phyloP scores from a whole-genome alignment of 2,113 vertebrate species.

The Myocastor coypus region DNA sequence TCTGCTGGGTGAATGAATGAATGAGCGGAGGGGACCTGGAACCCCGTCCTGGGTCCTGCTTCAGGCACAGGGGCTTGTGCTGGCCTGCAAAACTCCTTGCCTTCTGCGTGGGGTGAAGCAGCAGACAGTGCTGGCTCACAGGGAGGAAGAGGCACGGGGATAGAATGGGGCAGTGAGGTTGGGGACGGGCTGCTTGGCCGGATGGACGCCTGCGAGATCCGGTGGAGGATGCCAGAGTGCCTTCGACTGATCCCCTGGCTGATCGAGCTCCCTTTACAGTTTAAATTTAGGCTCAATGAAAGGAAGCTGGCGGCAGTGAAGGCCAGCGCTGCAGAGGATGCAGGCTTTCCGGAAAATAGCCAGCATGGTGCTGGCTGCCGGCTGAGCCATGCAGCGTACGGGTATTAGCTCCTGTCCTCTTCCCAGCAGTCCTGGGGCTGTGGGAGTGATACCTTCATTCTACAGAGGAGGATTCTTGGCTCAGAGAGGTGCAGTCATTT shows the following conservation, averaged over 20 bases:
- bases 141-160: neutral
- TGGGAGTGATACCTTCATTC: neutral
- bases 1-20: neutral
- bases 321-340: neutral
- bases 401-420: neutral
- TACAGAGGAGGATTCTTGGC: neutral
- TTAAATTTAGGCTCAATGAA: conserved; percentile 70
- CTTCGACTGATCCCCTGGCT: conserved; percentile 9
- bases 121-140: neutral
- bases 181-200: neutral
- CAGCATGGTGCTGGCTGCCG: fast-evolving
- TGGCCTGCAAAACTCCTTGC: neutral
- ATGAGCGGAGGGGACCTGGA: neutral
- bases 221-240: neutral
- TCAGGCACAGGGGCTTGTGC: neutral
- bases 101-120: neutral
- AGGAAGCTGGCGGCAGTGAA: neutral
- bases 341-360: neutral
- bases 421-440: neutral
- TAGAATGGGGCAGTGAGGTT: neutral
- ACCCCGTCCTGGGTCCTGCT: neutral
- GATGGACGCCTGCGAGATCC: conserved; percentile 16
- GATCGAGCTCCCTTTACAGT: neutral
- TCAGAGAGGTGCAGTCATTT: neutral
- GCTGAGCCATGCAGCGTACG: fast-evolving